phyloP scores from a whole-genome alignment of 1,140 invertebrate species.

The Eulimnadia texana region DNA sequence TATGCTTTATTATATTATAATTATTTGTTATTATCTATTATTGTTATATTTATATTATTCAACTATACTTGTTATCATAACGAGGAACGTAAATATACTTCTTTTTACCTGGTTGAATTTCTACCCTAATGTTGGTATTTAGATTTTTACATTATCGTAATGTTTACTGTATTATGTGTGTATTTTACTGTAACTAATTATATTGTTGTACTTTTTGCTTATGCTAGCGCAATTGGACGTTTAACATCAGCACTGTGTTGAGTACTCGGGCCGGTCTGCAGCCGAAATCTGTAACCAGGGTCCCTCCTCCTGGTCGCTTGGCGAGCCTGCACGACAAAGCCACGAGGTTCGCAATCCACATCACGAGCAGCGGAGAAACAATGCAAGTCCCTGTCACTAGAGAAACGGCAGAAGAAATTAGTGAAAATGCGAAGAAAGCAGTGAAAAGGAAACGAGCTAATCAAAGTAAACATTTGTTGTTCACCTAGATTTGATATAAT shows the following conservation, averaged over 20 bases:
- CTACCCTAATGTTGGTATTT: no score
- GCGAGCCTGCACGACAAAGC: conserved; percentile 12
- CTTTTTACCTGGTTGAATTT: no score
- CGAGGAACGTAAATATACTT: no score
- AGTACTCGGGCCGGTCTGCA: not conserved
- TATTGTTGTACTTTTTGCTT: not conserved
- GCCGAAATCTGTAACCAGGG: not conserved
- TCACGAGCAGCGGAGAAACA: not conserved
- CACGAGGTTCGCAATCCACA: not conserved
- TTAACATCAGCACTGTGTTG: not conserved
- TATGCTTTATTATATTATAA: not conserved
- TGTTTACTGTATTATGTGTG: no score
- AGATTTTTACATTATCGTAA: no score
- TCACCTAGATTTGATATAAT: no score
- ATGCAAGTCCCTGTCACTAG: conserved; percentile 13
- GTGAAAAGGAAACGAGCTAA: conserved; percentile 21
- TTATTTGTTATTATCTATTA: not conserved
- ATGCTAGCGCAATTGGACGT: conserved; percentile 2
- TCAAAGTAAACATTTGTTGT: no score
- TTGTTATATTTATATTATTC: not conserved
- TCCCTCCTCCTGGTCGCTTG: not conserved
- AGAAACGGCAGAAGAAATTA: conserved; percentile 22
- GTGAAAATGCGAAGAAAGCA: conserved; percentile 25
- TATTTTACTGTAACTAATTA: no score
- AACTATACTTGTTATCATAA: no score